Percentiles rank a stretch among this genome's conserved stretches.
phyloP scores from a whole-genome alignment of 64 coral and sea anemone genomes.

The Pocillopora verrucosa region DNA sequence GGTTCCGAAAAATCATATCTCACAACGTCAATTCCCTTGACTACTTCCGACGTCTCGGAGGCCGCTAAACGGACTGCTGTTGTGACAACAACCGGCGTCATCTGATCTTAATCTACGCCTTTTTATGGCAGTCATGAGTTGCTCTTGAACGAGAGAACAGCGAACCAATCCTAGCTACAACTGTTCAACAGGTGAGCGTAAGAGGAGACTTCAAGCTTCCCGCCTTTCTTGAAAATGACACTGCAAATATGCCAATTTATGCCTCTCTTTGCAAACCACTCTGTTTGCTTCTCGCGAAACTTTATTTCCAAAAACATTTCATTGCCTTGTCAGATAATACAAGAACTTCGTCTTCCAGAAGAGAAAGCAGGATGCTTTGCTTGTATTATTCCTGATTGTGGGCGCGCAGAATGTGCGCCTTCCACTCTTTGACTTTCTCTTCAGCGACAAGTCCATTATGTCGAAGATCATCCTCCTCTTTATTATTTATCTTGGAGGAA shows the following conservation, averaged over 20 bases:
- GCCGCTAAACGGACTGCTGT: background rate
- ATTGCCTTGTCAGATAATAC: too few relatives aligned
- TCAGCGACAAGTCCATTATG: too few relatives aligned
- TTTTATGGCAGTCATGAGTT: conserved; percentile 41
- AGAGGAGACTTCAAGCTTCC: too few relatives aligned
- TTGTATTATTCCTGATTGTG: conserved; percentile 48
- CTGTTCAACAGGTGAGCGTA: conserved; percentile 47
- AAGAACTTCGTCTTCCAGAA: too few relatives aligned
- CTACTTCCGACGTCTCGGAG: too few relatives aligned
- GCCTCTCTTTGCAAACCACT: conserved; percentile 43
- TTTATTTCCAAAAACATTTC: too few relatives aligned
- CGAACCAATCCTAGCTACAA: conserved; percentile 26
- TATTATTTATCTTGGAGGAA: conserved; percentile 15
- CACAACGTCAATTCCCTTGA: too few relatives aligned
- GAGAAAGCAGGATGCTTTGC: too few relatives aligned
- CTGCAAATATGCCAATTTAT: conserved; percentile 57
- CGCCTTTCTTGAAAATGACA: conserved; percentile 13
- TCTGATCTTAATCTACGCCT: background rate
- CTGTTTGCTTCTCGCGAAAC: conserved; percentile 48
- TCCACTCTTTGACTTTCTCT: too few relatives aligned
- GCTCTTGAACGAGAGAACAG: conserved; percentile 12
- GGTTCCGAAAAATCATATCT: too few relatives aligned
- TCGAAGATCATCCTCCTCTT: conserved; percentile 27
- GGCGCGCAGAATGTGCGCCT: conserved; percentile 39
- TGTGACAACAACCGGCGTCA: too few relatives aligned